Percentiles rank a stretch among this genome's conserved stretches.
phyloP scores from a whole-genome alignment of 2,113 vertebrate genomes.

The Hemiscyllium ocellatum region DNA sequence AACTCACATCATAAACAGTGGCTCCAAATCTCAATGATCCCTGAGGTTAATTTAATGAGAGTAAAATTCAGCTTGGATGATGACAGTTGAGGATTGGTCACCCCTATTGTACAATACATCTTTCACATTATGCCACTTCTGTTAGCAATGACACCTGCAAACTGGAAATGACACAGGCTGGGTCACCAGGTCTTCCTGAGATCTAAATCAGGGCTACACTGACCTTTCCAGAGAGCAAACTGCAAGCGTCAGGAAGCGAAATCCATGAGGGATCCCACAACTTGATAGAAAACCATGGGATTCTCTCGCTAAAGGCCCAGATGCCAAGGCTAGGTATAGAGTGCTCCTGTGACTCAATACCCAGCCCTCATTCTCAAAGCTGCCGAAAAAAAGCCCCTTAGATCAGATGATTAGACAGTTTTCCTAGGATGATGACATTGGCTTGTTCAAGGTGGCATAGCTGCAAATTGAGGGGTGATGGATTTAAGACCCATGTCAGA shows the following conservation, averaged over 20 bases:
- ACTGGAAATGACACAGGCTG: neutral
- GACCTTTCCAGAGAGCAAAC: neutral
- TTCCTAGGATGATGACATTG: no score
- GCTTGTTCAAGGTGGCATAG: no score
- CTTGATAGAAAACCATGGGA: neutral
- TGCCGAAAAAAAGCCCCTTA: neutral
- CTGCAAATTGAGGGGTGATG: no score
- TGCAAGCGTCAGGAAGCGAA: neutral
- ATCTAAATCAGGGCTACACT: neutral
- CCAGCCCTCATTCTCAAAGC: neutral
- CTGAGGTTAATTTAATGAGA: neutral
- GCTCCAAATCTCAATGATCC: neutral
- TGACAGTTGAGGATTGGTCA: neutral
- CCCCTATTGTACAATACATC: no score
- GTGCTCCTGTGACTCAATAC: neutral
- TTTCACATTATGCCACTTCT: no score
- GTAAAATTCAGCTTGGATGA: neutral
- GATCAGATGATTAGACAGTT: neutral
- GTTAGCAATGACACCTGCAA: neutral
- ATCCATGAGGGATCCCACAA: neutral
- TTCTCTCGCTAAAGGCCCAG: neutral
- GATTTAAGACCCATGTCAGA: no score
- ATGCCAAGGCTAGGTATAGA: neutral
- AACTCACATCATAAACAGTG: no score
- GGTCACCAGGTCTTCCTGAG: neutral